Percentiles rank a stretch among this genome's conserved stretches.
Conservation (phyloP, 2,113 vertebrate genomes). For the Pteropus alecto region DNA sequence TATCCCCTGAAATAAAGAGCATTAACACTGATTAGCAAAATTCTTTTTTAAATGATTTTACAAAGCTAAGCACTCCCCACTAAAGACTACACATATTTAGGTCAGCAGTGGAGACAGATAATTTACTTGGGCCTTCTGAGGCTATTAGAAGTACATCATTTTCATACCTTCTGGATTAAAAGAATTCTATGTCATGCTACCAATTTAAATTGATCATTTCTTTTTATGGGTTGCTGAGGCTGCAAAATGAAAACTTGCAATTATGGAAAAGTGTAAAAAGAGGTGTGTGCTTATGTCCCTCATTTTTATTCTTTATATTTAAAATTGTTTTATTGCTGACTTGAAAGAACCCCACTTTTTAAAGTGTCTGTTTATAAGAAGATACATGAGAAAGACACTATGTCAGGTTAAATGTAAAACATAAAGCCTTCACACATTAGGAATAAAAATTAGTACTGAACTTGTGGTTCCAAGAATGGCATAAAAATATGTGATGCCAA, state of each 20-base stretch:
- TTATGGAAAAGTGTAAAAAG: not conserved
- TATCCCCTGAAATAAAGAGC: not conserved
- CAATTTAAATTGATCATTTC: constrained; percentile 41
- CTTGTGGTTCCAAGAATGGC: not conserved
- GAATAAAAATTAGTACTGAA: constrained; percentile 2
- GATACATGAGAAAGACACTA: not conserved
- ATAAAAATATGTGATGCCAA: not conserved
- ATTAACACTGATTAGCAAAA: not conserved
- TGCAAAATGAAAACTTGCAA: constrained; percentile 4
- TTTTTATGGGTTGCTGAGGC: constrained; percentile 23
- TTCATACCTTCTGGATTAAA: constrained; percentile 15
- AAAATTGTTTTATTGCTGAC: not conserved
- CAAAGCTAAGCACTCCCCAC: not conserved
- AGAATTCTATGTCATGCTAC: not conserved
- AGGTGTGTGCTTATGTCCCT: not conserved
- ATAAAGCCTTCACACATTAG: not conserved
- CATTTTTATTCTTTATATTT: constrained; percentile 21
- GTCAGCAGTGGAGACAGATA: constrained; percentile 25
- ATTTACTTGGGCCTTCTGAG: constrained; percentile 36
- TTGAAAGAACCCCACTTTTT: not conserved
- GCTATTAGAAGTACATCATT: constrained; percentile 38
- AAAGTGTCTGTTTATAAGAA: not conserved
- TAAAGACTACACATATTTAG: not conserved
- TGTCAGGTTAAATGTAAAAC: not conserved
- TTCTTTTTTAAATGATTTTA: not conserved